Evolutionary conservation across 2,797 vertebrate species (phyloP).

Genomic region (Diplodus sargus): DNA sequence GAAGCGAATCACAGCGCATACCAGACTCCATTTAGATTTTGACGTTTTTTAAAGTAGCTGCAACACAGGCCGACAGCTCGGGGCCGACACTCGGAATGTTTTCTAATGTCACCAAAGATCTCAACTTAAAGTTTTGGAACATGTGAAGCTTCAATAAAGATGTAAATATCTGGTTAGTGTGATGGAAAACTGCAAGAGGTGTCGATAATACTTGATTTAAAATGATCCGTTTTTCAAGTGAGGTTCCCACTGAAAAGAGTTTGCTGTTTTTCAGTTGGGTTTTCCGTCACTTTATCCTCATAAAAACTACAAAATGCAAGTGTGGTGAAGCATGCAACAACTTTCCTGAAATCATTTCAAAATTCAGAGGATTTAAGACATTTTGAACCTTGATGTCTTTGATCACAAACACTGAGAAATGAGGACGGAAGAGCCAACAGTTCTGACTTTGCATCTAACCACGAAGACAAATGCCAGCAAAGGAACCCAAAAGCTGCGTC

Average conservation of each 20-base stretch:
- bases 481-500: background rate
- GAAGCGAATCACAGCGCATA: background rate
- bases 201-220: background rate
- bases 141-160: background rate
- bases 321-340: background rate
- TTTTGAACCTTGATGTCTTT: no score
- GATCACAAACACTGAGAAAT: background rate
- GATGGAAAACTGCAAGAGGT: background rate
- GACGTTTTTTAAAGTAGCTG: no score
- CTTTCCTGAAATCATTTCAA: background rate
- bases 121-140: background rate
- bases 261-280: no score
- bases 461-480: background rate
- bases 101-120: no score
- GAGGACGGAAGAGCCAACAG: no score
- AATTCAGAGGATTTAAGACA: background rate
- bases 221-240: background rate
- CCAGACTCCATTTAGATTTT: slow-evolving; percentile 7
- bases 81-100: background rate
- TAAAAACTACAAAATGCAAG: background rate
- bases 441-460: no score
- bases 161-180: background rate
- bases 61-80: no score
- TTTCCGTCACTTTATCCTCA: background rate
- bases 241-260: background rate